Conservation (phyloP, 2,113 vertebrate genomes). For the Dermatemys mawii region DNA sequence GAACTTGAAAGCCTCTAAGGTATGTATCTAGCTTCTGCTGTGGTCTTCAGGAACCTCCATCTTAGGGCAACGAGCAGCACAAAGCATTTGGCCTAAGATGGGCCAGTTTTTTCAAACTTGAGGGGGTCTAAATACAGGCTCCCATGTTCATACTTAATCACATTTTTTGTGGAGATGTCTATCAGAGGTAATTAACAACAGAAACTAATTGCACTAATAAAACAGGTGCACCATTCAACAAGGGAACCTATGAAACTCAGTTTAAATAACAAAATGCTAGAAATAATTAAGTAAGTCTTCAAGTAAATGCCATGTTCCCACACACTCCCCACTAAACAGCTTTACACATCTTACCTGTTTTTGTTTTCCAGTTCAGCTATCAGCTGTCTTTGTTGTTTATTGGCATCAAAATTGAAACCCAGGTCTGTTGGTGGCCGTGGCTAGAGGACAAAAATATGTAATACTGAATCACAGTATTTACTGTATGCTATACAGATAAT, state of each 20-base stretch:
- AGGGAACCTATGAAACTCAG: background rate
- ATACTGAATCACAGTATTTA: background rate
- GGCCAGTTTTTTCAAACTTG: background rate
- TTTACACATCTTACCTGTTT: constrained; percentile 85
- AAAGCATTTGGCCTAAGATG: background rate
- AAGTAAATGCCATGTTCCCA: background rate
- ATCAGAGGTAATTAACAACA: background rate
- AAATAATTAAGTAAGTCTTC: background rate
- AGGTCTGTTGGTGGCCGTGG: constrained; percentile 88
- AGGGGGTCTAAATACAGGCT: background rate
- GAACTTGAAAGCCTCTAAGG: background rate
- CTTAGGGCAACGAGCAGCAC: background rate
- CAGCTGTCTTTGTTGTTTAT: constrained; percentile 95
- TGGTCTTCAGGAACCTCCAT: background rate
- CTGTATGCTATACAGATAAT: fast-evolving
- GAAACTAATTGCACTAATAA: background rate
- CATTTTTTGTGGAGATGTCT: too few species aligned
- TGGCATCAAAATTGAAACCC: constrained; percentile 93
- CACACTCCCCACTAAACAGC: background rate
- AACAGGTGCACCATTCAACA: background rate
- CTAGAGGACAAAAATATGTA: constrained; percentile 71
- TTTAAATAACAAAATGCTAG: background rate
- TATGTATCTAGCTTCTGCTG: too few species aligned
- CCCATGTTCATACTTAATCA: background rate
- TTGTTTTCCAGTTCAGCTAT: constrained; percentile 98